Conservation (phyloP, 2,888 invertebrate genomes). For the Hyposoter didymator region DNA sequence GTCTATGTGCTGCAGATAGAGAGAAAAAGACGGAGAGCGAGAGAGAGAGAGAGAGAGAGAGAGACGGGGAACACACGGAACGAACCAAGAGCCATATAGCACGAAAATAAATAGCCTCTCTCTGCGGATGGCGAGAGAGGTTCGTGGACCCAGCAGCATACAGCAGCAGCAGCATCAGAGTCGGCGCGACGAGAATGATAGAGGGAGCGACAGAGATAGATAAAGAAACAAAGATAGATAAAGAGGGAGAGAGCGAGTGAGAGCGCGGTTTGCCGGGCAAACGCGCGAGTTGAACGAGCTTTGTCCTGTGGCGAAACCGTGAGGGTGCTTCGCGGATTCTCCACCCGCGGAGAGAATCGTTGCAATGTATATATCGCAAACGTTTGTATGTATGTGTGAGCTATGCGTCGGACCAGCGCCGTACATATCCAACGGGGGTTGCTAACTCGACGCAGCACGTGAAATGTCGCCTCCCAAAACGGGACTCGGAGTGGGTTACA, state of each 20-base stretch:
- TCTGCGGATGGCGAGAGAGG: slow-evolving; percentile 75
- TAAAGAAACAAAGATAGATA: slow-evolving; percentile 22
- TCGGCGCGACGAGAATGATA: slow-evolving; percentile 69
- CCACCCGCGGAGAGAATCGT: slow-evolving; percentile 67
- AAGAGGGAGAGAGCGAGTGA: slow-evolving; percentile 49
- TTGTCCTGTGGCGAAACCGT: slow-evolving; percentile 69
- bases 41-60: slow-evolving; percentile 37
- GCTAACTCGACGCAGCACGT: slow-evolving; percentile 52
- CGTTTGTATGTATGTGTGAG: slow-evolving; percentile 68
- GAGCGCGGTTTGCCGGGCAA: slow-evolving; percentile 20
- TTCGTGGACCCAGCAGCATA: slow-evolving; percentile 60
- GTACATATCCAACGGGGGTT: slow-evolving; percentile 51
- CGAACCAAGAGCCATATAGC: slow-evolving; percentile 77
- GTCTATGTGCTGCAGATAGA: slow-evolving; percentile 8
- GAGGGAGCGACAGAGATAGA: slow-evolving; percentile 47
- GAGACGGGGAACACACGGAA: slow-evolving; percentile 43
- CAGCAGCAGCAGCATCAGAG: slow-evolving; percentile 48
- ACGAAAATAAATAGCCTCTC: slow-evolving; percentile 82
- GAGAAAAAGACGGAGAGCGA: slow-evolving; percentile 23
- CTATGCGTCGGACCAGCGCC: slow-evolving; percentile 26
- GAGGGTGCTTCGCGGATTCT: slow-evolving; percentile 69
- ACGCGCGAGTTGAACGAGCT: slow-evolving; percentile 61
- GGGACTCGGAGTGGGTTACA: slow-evolving; percentile 43
- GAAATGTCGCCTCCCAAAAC: slow-evolving; percentile 46
- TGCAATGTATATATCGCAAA: slow-evolving; percentile 41